These are phyloP conservation scores for Drosophila aldrichi DNA, from an alignment of 2,888 invertebrate genomes.

Conservation along the genomic window DNA sequence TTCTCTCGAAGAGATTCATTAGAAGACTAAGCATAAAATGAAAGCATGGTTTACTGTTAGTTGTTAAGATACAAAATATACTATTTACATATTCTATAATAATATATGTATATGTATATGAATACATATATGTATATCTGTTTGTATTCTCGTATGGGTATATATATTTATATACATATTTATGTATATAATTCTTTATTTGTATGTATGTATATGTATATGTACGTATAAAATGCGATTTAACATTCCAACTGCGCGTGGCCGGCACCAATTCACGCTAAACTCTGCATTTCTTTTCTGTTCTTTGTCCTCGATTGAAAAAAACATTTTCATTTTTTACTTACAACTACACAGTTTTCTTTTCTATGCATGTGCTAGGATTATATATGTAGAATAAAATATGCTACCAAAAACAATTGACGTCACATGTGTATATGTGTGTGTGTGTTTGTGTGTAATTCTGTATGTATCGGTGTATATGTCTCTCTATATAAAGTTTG, in stretches of 20 bases:
- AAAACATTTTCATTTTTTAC: conserved; percentile 44
- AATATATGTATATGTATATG: conserved; percentile 19
- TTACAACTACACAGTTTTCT: conserved; percentile 54
- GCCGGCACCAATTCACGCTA: conserved; percentile 34
- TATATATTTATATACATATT: conserved; percentile 38
- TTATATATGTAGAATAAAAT: conserved; percentile 30
- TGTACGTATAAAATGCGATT: conserved; percentile 53
- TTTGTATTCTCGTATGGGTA: conserved; percentile 40
- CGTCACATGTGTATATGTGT: conserved; percentile 18
- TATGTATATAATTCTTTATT: conserved; percentile 32
- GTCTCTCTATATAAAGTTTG: conserved; percentile 14
- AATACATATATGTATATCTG: conserved; percentile 47
- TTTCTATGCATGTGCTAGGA: conserved; percentile 26
- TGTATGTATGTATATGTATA: conserved; percentile 23
- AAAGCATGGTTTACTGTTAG: conserved; percentile 22
- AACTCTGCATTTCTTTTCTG: conserved; percentile 3
- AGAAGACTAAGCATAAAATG: conserved; percentile 15
- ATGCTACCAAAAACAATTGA: conserved; percentile 46
- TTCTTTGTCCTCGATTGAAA: conserved; percentile 9
- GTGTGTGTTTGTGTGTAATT: conserved; percentile 5
- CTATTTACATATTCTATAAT: conserved; percentile 20
- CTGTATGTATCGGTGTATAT: background rate
- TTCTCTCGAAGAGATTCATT: background rate
- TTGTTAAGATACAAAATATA: conserved; percentile 31
- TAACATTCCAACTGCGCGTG: conserved; percentile 40